Conservation (phyloP, 2,888 invertebrate genomes). For the Agrochola litura region DNA sequence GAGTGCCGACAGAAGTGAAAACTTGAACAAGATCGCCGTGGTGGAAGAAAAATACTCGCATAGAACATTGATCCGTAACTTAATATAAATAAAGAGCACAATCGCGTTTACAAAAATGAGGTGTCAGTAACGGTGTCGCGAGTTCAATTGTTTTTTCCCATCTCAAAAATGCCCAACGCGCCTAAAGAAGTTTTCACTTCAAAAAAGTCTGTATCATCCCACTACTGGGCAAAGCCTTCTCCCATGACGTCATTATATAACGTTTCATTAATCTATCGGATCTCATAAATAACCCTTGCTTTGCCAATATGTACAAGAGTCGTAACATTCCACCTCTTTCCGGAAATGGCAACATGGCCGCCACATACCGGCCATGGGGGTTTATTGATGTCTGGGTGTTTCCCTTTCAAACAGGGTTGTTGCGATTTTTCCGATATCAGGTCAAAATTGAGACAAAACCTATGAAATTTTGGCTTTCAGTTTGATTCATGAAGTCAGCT, state of each 20-base stretch:
- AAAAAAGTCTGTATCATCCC: neutral
- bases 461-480: neutral
- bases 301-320: constrained; percentile 10
- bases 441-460: neutral
- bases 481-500: neutral
- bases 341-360: constrained; percentile 54
- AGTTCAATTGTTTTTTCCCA: no score
- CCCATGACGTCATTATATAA: neutral
- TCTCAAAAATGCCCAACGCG: no score
- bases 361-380: constrained; percentile 26
- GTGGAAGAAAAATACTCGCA: no score
- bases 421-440: constrained; percentile 4
- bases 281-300: neutral
- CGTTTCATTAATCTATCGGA: neutral
- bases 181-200: no score
- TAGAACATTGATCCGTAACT: no score
- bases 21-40: no score
- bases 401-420: neutral
- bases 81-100: no score
- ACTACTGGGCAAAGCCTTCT: neutral
- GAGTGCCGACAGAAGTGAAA: no score
- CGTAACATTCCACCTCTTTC: constrained; percentile 33
- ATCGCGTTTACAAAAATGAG: no score
- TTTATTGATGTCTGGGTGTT: constrained; percentile 48
- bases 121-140: no score